Conservation (phyloP, 2,113 vertebrate species). For the Pogonocichla stellata region DNA sequence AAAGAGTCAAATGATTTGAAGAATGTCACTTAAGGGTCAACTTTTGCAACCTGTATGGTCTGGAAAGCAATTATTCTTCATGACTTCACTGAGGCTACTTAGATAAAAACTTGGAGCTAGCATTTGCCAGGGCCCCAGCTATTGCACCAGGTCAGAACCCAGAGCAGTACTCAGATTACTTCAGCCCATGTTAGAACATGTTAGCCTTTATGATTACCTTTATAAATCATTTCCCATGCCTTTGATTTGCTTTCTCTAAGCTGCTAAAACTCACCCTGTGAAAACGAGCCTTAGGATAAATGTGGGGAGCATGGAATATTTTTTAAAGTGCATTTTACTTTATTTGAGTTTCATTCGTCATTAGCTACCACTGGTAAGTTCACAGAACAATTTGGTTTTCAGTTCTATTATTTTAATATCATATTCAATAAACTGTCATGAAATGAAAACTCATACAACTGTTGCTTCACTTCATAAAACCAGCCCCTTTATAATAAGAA, state of each 20-base stretch:
- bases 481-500: not conserved
- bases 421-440: not conserved
- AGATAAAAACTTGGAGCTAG: not conserved
- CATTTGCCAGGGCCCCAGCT: not conserved
- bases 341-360: not conserved
- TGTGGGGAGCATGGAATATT: not conserved
- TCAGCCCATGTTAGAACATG: not conserved
- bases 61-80: slow-evolving; percentile 11
- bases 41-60: not conserved
- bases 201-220: not conserved
- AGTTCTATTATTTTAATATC: not conserved
- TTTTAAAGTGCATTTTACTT: not conserved
- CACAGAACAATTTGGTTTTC: not conserved
- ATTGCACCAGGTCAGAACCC: accelerated
- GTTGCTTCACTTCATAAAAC: not conserved
- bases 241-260: not conserved
- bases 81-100: not conserved
- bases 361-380: not conserved
- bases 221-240: not conserved
- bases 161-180: not conserved
- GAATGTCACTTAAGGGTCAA: not conserved
- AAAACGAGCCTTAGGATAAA: not conserved
- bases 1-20: not conserved
- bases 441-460: not conserved
- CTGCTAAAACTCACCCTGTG: not conserved